A percentile compares a stretch with the other conserved stretches of the same genome.
These are phyloP conservation scores for Apocrypta bakeri DNA, from an alignment of 1,140 invertebrate genomes.

Conservation along the genomic window DNA sequence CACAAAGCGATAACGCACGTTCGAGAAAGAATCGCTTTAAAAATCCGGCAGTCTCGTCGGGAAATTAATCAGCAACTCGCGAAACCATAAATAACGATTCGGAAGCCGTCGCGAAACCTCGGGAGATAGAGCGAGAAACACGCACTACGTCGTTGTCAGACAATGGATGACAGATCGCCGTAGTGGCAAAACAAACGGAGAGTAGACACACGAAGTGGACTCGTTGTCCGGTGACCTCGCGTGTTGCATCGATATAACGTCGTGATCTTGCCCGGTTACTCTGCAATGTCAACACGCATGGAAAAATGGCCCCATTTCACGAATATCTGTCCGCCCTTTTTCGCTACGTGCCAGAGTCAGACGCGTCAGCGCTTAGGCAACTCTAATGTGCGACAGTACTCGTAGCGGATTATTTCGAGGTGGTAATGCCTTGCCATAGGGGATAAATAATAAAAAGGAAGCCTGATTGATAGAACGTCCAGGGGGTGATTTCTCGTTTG, in stretches of 20 bases:
- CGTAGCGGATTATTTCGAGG: constrained; percentile 29
- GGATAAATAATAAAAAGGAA: constrained; percentile 34
- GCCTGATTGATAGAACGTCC: constrained; percentile 42
- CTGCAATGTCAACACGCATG: constrained; percentile 40
- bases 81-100: constrained; percentile 68
- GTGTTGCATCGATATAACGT: constrained; percentile 63
- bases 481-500: not conserved
- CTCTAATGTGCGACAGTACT: constrained; percentile 20
- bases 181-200: constrained; percentile 66
- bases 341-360: not conserved
- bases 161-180: constrained; percentile 70
- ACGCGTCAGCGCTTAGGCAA: not conserved
- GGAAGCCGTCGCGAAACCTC: not conserved
- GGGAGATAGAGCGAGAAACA: not conserved
- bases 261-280: constrained; percentile 31
- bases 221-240: not conserved
- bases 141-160: constrained; percentile 55
- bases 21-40: constrained; percentile 29
- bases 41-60: constrained; percentile 43
- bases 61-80: constrained; percentile 67
- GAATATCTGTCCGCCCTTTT: constrained; percentile 25
- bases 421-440: not conserved
- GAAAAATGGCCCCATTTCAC: constrained; percentile 64
- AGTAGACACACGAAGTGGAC: constrained; percentile 33
- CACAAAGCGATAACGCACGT: constrained; percentile 26